Evolutionary conservation across 2,797 vertebrate genomes (phyloP), one percentile per base, ranked within the genome.

Genomic region (Podarcis lilfordi): DNA sequence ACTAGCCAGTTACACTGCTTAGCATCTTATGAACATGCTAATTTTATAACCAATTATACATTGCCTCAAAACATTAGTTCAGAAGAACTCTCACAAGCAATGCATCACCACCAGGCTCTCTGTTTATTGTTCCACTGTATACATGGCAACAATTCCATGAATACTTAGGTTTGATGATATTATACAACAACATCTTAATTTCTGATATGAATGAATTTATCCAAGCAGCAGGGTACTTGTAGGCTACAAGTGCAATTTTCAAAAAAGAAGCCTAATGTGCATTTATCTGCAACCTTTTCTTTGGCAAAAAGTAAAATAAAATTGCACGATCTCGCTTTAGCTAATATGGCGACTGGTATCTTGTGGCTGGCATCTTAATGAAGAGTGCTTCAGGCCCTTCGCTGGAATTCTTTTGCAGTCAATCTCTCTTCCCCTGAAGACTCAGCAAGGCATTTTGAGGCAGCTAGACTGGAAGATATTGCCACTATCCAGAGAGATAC

Each of bases 391-490:
- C 75, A 40, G 59, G 37, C 23, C 40, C 37, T 13, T 23, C 45
- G 19, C n/a, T 32, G 59, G 17, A 45, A 45, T 50, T 88, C 5
- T 68, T 82, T 82, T 37, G 50, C 29, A 72, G 59, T 10, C 75
- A n/a, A 88, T 77, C 29, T 77, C 25, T 37, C 15, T 86, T 64
- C n/a, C 72, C 43, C 80, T 77, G 61, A 88, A 82, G 61, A 88
- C 9, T 68, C 25, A 35, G 8, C 19, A 40, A 82, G 61, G 43
- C 32, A 77, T 83, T 88, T 88, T 77, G 35, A 68, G 72, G n/a
- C n/a, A 83, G 72, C 23, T 17, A 88, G 40, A 68, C 9, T 88
- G n/a, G n/a, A 88, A 83, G 80, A 77, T 76, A 88, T 82, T 88
- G 74, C 45, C 71, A 76, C 37, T 81, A 87, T 66, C 78, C 40